Evolutionary conservation across 2,888 invertebrate genomes (phyloP), one percentile per base, ranked within the genome.

Genomic region (Tenthredo amoena): DNA sequence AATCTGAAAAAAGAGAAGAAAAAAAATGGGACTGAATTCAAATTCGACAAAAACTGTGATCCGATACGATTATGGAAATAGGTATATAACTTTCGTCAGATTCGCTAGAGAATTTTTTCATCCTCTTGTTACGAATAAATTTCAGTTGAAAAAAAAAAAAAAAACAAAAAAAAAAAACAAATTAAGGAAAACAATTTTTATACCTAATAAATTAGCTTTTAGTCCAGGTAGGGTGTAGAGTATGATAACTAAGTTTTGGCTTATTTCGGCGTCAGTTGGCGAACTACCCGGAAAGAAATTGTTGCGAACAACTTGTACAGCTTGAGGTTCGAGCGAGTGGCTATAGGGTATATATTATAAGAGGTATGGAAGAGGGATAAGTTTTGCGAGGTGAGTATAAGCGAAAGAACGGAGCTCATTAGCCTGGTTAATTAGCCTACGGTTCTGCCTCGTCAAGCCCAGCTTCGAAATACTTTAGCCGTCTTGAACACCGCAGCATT

Each of bases 261-360:
- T 71, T 62, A 62, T 62, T 26, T 7, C 21, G 26, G 15, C 62
- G 15, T 34, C 34, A 71, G 37, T 34, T 18, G 5, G 37, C 37
- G n/a, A 71, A 71, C 71, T 71, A 71, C 34, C n/a, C 71, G 71
- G 71, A 71, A 71, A 71, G 71, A 55, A 43, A 68, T 68, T 65
- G 55, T 58, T n/a, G 55, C 79, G 47, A 50, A 34, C 37, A 34
- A 58, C 9, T 58, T 58, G 79, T 58, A 40, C 18, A 62, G 26
- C 62, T 62, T 62, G 10, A 26, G 62, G 26, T 62, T 62, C 10
- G 21, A 62, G 62, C 65, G 68, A 47, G 47, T 15, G 47, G 47
- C 47, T 47, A 47, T 71, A 74, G 50, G 55, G 37, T 26, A 26
- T 26, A 26, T 4, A 34, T 21, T 4, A 34, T 21, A 4, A 68